These are phyloP conservation scores for Hyppa rectilinea DNA, from an alignment of 2,888 invertebrate genomes.

Conservation along the genomic window DNA sequence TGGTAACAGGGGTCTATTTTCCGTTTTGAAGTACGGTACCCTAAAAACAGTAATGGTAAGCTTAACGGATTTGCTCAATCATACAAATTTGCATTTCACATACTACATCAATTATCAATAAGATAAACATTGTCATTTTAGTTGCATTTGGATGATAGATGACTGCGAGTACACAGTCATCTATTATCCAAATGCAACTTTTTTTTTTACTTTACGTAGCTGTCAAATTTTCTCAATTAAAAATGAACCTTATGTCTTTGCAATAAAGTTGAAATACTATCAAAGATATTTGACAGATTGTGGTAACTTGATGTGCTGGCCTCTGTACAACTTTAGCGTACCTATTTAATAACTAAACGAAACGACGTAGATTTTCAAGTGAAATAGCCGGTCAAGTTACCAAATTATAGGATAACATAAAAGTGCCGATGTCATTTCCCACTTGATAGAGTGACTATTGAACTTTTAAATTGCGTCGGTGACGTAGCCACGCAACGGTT, in stretches of 20 bases:
- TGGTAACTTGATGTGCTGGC: no score
- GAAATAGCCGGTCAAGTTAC: neutral
- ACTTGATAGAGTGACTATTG: slow-evolving; percentile 6
- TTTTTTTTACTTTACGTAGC: no score
- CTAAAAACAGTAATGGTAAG: neutral
- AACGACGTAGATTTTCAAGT: slow-evolving; percentile 1
- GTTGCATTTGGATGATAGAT: slow-evolving; percentile 29
- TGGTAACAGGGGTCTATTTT: no score
- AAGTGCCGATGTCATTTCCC: slow-evolving; percentile 5
- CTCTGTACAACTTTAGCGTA: neutral
- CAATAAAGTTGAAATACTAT: no score
- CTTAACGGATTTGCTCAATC: neutral
- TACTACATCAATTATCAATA: slow-evolving; percentile 16
- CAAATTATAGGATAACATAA: neutral
- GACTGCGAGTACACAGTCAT: no score
- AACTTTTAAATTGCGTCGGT: slow-evolving; percentile 24
- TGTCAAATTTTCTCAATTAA: no score
- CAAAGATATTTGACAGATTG: no score
- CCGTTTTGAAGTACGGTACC: no score
- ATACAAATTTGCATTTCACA: neutral
- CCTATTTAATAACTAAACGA: slow-evolving; percentile 3
- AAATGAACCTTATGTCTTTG: no score
- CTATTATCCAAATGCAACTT: no score
- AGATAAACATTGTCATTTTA: neutral
- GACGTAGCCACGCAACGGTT: slow-evolving; percentile 2